Conservation (phyloP, 2,888 invertebrate species). For the Oasisia sp. region DNA sequence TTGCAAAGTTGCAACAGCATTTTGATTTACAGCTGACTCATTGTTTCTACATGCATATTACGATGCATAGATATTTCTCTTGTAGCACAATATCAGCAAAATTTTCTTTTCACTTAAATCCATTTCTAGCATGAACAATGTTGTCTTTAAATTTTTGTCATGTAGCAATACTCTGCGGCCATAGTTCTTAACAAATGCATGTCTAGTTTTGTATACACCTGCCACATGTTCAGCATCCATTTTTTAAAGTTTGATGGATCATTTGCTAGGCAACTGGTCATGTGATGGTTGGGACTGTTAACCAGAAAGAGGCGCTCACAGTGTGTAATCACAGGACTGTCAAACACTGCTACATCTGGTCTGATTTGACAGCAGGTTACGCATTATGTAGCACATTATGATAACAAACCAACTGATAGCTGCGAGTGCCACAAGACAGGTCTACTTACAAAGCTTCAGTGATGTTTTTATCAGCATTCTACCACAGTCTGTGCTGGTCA, state of each 20-base stretch:
- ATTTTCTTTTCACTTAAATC: too few relatives aligned
- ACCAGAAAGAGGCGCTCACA: background rate
- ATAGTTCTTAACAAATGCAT: too few relatives aligned
- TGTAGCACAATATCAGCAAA: too few relatives aligned
- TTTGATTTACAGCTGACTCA: background rate
- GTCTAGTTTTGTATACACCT: too few relatives aligned
- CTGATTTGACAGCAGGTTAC: background rate
- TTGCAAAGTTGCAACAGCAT: too few relatives aligned
- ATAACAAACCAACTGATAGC: background rate
- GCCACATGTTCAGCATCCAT: too few relatives aligned
- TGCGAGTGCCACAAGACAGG: background rate
- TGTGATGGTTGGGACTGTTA: background rate
- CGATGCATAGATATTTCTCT: too few relatives aligned
- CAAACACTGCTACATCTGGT: background rate
- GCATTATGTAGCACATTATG: background rate
- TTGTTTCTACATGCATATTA: background rate
- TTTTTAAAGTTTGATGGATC: too few relatives aligned
- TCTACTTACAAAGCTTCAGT: background rate
- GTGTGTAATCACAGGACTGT: background rate
- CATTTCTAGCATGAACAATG: too few relatives aligned
- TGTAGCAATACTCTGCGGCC: too few relatives aligned
- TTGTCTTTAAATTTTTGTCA: too few relatives aligned
- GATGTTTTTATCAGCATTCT: background rate
- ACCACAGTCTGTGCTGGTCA: background rate
- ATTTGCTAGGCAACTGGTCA: too few relatives aligned